A percentile compares a stretch with the other conserved stretches of the same genome.
Evolutionary conservation across 2,888 invertebrate genomes (phyloP).

Genomic region (Desoria tigrina): DNA sequence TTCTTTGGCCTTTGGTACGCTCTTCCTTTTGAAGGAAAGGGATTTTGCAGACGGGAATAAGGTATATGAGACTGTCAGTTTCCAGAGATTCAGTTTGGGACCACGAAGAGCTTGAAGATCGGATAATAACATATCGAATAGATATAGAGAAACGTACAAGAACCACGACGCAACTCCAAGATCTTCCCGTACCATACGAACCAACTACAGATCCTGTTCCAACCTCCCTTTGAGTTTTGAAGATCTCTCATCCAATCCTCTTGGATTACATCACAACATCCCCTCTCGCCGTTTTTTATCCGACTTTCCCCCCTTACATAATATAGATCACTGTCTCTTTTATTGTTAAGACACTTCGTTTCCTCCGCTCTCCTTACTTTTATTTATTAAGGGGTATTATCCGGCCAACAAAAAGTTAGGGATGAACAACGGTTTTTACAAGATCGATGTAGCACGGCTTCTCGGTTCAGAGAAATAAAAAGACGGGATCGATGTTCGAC

Average conservation of each 20-base stretch:
- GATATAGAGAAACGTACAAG: too few species aligned
- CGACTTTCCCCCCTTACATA: constrained; percentile 5
- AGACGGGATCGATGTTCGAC: too few species aligned
- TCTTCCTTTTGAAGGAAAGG: not conserved
- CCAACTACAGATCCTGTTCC: constrained; percentile 1
- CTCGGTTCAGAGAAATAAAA: too few species aligned
- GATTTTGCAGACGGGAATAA: not conserved
- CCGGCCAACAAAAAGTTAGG: too few species aligned
- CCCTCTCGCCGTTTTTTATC: not conserved
- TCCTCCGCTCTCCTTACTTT: too few species aligned
- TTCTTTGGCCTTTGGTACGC: not conserved
- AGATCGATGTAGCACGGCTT: too few species aligned
- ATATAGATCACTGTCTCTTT: constrained; percentile 9
- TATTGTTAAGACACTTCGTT: too few species aligned
- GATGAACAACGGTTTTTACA: too few species aligned
- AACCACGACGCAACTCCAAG: not conserved
- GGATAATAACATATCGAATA: too few species aligned
- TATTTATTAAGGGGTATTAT: too few species aligned
- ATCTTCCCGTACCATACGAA: not conserved
- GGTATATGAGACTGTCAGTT: not conserved
- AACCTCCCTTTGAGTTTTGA: not conserved
- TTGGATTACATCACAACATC: constrained; percentile 4
- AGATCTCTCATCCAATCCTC: constrained; percentile 2
- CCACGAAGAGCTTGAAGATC: not conserved
- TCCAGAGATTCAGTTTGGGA: not conserved